Evolutionary conservation across 2,113 vertebrate species (phyloP), one percentile per base, ranked within the genome.

Genomic region (Cichladusa arquata): DNA sequence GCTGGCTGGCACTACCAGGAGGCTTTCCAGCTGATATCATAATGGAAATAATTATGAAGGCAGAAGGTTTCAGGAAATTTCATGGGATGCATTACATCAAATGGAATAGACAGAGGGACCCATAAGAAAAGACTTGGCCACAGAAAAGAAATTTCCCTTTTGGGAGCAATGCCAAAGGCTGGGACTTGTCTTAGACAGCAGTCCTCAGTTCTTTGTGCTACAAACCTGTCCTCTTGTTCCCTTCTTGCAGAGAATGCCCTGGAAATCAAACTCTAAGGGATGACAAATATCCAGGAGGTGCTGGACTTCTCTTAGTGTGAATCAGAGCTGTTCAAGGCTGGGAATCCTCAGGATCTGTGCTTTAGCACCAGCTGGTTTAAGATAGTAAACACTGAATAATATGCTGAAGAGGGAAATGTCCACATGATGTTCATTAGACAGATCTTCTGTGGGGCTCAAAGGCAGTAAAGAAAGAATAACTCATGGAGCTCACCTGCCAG

Each of bases 11-110:
- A 48, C 42, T 62, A 47, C 42, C 64, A 70, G 89, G 54, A 88
- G 47, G 60, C 83, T 95, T 79, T 92, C 67, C 94, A 81, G 77
- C 50, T 86, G 47, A 45, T 83, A 83, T n/a, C 13, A 20, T 45
- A 81, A 72, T 7, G 8, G 77, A 80, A 88, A 83, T 91, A 86
- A 89, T 94, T 84, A 89, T 58, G 54, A 91, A 95, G 54, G 51
- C 51, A 70, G 45, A 61, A 54, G 47, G 26, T 81, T 94, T 89
- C 54, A 60, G 60, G 47, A 81, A 50, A 78, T 78, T 65, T 83
- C 29, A 12, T 36, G 87, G 47, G 65, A 67, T 67, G 14, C 57
- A 78, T 91, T 92, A 60, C 9, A 84, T 16, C 26, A 84, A 92
- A 84, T 67, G 60, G 60, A 81, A 8, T 40, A 88, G 72, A 20